Conservation (phyloP, 2,797 vertebrate species). For the Zenarchopterus dispar region DNA sequence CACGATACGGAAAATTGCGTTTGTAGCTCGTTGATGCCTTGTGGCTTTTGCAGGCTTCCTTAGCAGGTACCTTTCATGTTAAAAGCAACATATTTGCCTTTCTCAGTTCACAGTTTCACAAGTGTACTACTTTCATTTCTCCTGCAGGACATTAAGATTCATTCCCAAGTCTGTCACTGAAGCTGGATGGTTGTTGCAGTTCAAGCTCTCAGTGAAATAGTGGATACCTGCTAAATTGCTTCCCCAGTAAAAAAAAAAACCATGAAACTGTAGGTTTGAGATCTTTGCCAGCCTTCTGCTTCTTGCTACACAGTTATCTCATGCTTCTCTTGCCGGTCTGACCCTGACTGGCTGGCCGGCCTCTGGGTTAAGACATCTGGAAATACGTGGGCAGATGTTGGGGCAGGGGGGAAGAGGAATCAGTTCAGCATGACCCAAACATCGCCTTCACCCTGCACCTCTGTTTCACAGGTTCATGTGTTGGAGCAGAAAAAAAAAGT, state of each 20-base stretch:
- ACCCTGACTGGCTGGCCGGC: too few species aligned
- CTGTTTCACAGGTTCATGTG: neutral
- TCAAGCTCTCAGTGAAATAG: neutral
- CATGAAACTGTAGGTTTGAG: too few species aligned
- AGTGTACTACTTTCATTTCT: neutral
- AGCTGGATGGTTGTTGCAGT: neutral
- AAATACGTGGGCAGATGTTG: too few species aligned
- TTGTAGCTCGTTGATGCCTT: constrained; percentile 73
- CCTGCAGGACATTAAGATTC: neutral
- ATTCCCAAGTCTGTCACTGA: neutral
- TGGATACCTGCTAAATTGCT: too few species aligned
- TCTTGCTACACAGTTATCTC: too few species aligned
- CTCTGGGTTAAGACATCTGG: too few species aligned
- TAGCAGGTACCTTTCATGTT: constrained; percentile 62
- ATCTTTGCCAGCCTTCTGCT: too few species aligned
- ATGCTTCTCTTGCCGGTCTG: too few species aligned
- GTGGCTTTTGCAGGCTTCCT: constrained; percentile 89
- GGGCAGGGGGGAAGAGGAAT: too few species aligned
- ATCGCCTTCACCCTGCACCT: constrained; percentile 2
- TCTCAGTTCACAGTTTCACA: constrained; percentile 12
- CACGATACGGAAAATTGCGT: constrained; percentile 40
- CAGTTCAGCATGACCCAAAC: neutral
- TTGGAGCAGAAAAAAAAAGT: neutral
- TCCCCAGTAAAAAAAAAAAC: too few species aligned
- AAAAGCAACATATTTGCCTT: constrained; percentile 28